A percentile compares a stretch with the other conserved stretches of the same genome.
These are phyloP conservation scores for Amphimallon solstitiale DNA, from an alignment of 2,888 invertebrate species.

Conservation along the genomic window DNA sequence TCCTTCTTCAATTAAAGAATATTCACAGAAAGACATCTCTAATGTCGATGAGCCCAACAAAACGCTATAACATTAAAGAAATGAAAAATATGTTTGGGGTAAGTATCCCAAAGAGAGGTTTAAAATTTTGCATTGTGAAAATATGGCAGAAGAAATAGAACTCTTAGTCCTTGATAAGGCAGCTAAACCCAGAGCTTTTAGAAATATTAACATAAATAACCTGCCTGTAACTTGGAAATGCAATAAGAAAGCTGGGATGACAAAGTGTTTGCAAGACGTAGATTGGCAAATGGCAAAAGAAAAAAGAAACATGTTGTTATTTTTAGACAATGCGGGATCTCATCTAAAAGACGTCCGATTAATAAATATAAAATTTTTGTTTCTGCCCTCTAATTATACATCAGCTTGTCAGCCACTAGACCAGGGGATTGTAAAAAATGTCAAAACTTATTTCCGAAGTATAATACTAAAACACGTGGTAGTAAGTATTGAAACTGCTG, in stretches of 20 bases:
- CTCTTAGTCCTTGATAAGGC: slow-evolving; percentile 31
- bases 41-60: slow-evolving; percentile 32
- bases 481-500: no score
- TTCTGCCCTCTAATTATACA: slow-evolving; percentile 39
- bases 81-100: no score
- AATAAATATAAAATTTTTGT: slow-evolving; percentile 32
- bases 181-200: slow-evolving; percentile 28
- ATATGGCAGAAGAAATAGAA: slow-evolving; percentile 24
- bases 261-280: slow-evolving; percentile 28
- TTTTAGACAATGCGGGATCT: no score
- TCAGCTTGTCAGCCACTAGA: no score
- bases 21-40: slow-evolving; percentile 30
- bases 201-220: no score
- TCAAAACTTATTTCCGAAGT: no score
- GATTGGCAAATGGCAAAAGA: slow-evolving; percentile 19
- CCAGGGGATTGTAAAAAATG: no score
- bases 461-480: no score
- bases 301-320: no score
- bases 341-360: no score
- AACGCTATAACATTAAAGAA: slow-evolving; percentile 22
- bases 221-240: no score
- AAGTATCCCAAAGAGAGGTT: slow-evolving; percentile 14
- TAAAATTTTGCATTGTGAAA: no score
- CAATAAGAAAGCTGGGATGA: slow-evolving; percentile 21
- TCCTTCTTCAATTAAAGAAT: slow-evolving; percentile 18